Base-by-base conservation (phyloP, 1,140 invertebrate genomes). In the Drosophila nannoptera region DNA sequence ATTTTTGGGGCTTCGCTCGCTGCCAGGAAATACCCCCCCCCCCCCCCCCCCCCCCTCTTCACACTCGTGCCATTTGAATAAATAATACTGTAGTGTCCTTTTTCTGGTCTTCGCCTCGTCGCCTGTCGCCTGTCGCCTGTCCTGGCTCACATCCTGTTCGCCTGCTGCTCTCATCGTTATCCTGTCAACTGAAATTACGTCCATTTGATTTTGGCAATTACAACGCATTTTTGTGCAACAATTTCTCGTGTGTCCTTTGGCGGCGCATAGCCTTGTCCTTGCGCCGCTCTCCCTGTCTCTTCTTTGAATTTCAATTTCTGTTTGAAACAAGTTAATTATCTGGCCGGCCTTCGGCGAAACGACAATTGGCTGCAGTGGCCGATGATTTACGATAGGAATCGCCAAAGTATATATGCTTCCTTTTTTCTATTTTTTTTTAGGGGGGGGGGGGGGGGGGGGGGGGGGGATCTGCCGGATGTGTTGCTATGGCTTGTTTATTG, bases 221-320 rank as follows among this genome's bases (percentile, higher is more conserved):
- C 80, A 84, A 80, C 81, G 80, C 81, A 84, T 83, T 83, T 83
- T 67, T 83, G 81, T 86, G 80, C 80, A 84, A 86, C 80, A 86
- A 80, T 81, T 78, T 78, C 7, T 35, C 45, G 31, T 38, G 36
- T 49, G 67, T 70, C 45, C 52, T 72, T 72, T 72, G 64, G 48
- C 14, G 22, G 22, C 22, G 22, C 53, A 6, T 3, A 22, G 33
- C 7, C 43, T 8, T 43, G 12, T 40, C 29, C 46, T 12, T 33
- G 7, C 33, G 11, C 16, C 31, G 58, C 31, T 22, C 40, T 36
- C 6, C 7, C 9, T 6, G 4, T 32, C 12, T 55, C 11, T 14
- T 22, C 22, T 22, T 22, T 22, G 66, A 50, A 86, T 84, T 86
- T 86, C 81, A 70, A 69, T 56, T 73, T 43, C 22, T 22, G 22